Conservation (phyloP, 2,888 invertebrate species). For the Heteropelma amictum region DNA sequence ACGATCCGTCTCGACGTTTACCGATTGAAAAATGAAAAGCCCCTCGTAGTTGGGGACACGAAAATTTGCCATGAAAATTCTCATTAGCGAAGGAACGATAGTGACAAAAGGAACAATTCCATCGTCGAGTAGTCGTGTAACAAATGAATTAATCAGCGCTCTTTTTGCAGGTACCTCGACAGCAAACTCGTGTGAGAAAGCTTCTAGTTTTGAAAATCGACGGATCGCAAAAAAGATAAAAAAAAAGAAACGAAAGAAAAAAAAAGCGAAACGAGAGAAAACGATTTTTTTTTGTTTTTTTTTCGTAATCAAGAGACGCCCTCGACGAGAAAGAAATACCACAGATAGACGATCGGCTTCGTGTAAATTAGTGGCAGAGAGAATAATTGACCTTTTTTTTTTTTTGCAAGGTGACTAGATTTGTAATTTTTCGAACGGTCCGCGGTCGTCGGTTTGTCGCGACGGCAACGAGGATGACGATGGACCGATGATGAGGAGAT, state of each 20-base stretch:
- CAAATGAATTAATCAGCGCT: slow-evolving; percentile 28
- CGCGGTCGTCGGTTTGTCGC: slow-evolving; percentile 9
- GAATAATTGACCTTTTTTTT: slow-evolving; percentile 4
- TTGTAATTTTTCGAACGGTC: background rate
- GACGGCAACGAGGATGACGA: background rate
- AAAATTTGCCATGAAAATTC: no score
- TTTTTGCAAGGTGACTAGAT: slow-evolving; percentile 4
- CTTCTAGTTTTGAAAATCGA: slow-evolving; percentile 42
- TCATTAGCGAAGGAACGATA: background rate
- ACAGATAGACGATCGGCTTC: slow-evolving; percentile 9
- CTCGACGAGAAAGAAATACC: background rate
- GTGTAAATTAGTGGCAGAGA: slow-evolving; percentile 8
- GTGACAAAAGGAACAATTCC: no score
- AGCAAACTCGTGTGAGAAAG: slow-evolving; percentile 41
- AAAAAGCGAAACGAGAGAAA: slow-evolving; percentile 11
- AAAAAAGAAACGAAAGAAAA: slow-evolving; percentile 4
- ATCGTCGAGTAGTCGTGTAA: background rate
- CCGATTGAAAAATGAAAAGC: no score
- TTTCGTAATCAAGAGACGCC: no score
- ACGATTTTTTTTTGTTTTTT: no score
- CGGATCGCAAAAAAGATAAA: slow-evolving; percentile 24
- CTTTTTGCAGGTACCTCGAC: slow-evolving; percentile 47
- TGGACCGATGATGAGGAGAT: background rate
- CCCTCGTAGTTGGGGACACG: no score
- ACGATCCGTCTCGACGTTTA: no score